Evolutionary conservation across 2,888 invertebrate species (phyloP), one percentile per base, ranked within the genome.

Genomic region (Andrena marginata): DNA sequence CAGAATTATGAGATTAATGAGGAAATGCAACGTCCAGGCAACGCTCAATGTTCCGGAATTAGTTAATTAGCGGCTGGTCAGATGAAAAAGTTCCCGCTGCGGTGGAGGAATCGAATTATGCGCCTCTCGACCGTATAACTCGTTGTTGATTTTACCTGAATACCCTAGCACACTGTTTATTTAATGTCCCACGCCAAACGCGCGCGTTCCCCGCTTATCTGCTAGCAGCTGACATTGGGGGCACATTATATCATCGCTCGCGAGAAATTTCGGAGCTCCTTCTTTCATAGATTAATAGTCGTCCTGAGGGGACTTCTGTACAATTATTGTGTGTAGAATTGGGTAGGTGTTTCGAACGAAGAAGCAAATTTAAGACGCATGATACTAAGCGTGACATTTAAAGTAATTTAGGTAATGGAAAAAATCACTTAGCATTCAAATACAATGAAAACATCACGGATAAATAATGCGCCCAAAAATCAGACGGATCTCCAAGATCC

Each of bases 71-170:
- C 65, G 67, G 16, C 65, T 33, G 56, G 35, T 59, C 56, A 35
- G 29, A 42, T 64, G 72, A 42, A 69, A 80, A 72, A 82, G 59
- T 73, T 23, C 49, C 26, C 33, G 31, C 60, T 54, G 56, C 51
- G 59, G 79, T 75, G 29, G 77, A 79, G 81, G 83, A 88, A 88
- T 88, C 81, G 72, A 86, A 85, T 85, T 75, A 84, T 77, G 16
- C 71, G 31, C 49, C 76, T 16, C 73, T 75, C 74, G 56, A 48
- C 56, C 69, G 33, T 65, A n/a, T 69, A 69, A 74, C 62, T 74
- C 70, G 31, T 54, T 91, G 89, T 91, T 90, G 89, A 89, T 89
- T 89, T 89, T 89, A 68, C 75, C 56, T 63, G 63, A 51, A 67
- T 56, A 35, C 31, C 60, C 56, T 49, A 67, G 82, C 33, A 60